Conservation (phyloP, 2,113 vertebrate species). For the Dipodomys merriami region DNA sequence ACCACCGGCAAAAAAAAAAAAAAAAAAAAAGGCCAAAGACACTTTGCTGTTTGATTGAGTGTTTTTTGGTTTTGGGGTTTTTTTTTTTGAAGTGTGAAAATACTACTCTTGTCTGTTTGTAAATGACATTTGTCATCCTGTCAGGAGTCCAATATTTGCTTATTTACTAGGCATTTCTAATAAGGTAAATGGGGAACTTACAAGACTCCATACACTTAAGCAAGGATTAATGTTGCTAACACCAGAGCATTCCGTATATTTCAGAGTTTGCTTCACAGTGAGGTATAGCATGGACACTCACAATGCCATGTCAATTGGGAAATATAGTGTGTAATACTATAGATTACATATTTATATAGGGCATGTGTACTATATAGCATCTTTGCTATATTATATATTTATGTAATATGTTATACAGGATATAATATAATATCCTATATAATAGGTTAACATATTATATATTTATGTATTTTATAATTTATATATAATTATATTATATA, state of each 20-base stretch:
- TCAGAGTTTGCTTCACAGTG: neutral
- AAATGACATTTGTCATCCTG: neutral
- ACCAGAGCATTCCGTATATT: neutral
- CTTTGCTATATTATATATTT: no score
- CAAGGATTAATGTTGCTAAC: neutral
- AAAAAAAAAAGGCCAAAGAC: no score
- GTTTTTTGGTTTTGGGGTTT: no score
- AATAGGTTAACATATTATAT: no score
- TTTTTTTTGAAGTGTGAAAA: neutral
- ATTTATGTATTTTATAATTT: no score
- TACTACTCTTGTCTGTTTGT: neutral
- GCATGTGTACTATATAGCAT: no score
- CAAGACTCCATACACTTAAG: neutral
- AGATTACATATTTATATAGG: neutral
- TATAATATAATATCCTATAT: no score
- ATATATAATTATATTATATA: no score
- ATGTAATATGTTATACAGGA: no score
- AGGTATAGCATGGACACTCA: neutral
- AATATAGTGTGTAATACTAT: neutral
- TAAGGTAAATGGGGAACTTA: constrained; percentile 1
- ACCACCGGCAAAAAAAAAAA: no score
- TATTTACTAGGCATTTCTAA: constrained; percentile 13
- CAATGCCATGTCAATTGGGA: neutral
- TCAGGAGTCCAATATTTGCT: neutral
- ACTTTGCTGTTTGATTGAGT: no score